phyloP scores from a whole-genome alignment of 1,140 invertebrate genomes.

The Eupeodes corollae region DNA sequence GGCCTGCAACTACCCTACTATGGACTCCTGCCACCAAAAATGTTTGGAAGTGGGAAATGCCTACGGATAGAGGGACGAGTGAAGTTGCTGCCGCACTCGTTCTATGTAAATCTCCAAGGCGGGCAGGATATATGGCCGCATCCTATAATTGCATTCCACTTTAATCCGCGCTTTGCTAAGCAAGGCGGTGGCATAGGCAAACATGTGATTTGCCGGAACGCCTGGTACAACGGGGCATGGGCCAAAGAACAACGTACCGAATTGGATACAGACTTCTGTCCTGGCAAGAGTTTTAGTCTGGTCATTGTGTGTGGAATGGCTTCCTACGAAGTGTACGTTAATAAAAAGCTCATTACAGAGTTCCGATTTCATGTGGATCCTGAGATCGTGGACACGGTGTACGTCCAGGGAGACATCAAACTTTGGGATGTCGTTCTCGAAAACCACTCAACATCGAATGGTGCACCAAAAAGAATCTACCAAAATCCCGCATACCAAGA shows the following conservation, averaged over 20 bases:
- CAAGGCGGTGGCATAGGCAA: conserved; percentile 26
- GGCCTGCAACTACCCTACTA: conserved; percentile 29
- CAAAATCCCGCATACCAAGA: conserved; percentile 15
- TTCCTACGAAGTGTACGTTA: conserved; percentile 38
- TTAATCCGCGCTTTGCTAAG: conserved; percentile 50
- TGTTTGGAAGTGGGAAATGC: conserved; percentile 39
- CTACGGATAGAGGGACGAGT: conserved; percentile 47
- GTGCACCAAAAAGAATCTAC: conserved; percentile 22
- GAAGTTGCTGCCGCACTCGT: conserved; percentile 52
- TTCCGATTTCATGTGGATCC: conserved; percentile 30
- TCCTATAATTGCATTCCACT: conserved; percentile 48
- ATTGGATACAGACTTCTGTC: conserved; percentile 38
- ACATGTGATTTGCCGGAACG: conserved; percentile 39
- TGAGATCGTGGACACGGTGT: conserved; percentile 36
- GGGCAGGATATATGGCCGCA: conserved; percentile 50
- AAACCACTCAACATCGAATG: conserved; percentile 17
- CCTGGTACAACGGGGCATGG: conserved; percentile 40
- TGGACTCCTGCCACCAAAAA: conserved; percentile 16
- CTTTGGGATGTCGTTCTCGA: conserved; percentile 28
- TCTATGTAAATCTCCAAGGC: conserved; percentile 56
- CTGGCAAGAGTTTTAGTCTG: conserved; percentile 36
- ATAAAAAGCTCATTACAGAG: conserved; percentile 36
- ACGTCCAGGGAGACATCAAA: conserved; percentile 40
- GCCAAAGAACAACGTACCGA: conserved; percentile 38
- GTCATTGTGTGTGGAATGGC: conserved; percentile 28